Conservation (phyloP, 2,113 vertebrate genomes). For the Zosterops pallidus region DNA sequence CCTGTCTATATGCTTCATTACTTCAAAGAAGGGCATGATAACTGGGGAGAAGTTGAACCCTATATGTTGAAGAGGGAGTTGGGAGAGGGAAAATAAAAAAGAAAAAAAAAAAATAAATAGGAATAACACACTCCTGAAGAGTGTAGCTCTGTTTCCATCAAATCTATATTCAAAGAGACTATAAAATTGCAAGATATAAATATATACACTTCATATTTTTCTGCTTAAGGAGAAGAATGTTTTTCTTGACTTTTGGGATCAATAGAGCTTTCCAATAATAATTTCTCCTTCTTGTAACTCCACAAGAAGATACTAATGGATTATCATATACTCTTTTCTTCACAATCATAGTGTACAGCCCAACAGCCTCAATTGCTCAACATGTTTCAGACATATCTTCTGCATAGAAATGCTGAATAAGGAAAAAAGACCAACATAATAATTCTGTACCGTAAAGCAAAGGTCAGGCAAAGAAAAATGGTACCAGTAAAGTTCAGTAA, state of each 20-base stretch:
- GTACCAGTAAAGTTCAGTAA: neutral
- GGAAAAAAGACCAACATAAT: neutral
- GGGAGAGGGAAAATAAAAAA: neutral
- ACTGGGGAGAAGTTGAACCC: neutral
- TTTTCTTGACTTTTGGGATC: neutral
- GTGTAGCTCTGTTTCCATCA: neutral
- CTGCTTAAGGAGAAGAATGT: neutral
- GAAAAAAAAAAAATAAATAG: neutral
- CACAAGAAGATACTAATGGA: neutral
- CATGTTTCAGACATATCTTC: neutral
- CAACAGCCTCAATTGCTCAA: neutral
- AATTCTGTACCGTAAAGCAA: neutral
- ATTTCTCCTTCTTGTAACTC: neutral
- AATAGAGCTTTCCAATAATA: neutral
- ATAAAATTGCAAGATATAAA: neutral
- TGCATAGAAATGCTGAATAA: neutral
- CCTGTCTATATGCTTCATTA: neutral
- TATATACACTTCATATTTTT: neutral
- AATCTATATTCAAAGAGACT: neutral
- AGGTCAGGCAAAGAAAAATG: neutral
- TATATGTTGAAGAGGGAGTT: fast-evolving
- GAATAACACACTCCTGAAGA: neutral
- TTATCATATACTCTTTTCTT: neutral
- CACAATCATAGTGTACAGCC: neutral
- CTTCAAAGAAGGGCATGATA: neutral